Base-by-base conservation (phyloP, 2,113 vertebrate genomes). In the Clupea harengus region DNA sequence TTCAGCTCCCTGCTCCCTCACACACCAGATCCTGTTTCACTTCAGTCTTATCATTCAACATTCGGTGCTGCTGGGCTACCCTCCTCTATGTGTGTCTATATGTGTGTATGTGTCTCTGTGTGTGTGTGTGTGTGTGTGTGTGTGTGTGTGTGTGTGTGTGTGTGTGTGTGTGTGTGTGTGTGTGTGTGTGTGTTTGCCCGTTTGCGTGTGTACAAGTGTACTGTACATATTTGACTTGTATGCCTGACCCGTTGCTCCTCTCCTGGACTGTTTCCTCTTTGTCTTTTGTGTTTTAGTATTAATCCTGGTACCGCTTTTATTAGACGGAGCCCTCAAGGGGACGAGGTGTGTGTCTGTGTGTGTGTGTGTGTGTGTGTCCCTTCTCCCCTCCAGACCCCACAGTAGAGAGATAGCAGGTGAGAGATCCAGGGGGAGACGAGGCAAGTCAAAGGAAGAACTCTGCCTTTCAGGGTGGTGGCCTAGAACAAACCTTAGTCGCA, bases 241-340 rank as follows among this genome's bases (percentile, higher is more conserved):
- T 5, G 22, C 7, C 0, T 25, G 20, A 7, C 57, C 4, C 57
- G n/a, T 0, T n/a, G 20, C 9, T 64, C 57, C 60, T 89, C 57
- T 86, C 81, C 82, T 39, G 78, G 64, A 86, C 32, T 72, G 47
- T 88, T 85, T 28, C 82, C 78, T 82, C 81, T 81, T 89, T 54
- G 47, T 86, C 83, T 91, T 54, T 90, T 8, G 6, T 64, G 20
- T 64, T 64, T 64, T 20, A 87, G 82, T 83, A 85, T 88, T 87
- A 89, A 81, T 90, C 87, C 87, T 82, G 88, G 57, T 64, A 22
- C 57, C 6, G 83, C 60, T 84, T 82, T 17, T 52, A 10, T 82
- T 85, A 80, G 90, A 81, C 89, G 81, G 89, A 85, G 89, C 90
- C 91, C 57, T 64, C 57, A 4, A 64, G 57, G 57, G 57, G 20